Evolutionary conservation across 1,140 invertebrate species (phyloP), one percentile per base, ranked within the genome.

Genomic region (Homarus americanus): DNA sequence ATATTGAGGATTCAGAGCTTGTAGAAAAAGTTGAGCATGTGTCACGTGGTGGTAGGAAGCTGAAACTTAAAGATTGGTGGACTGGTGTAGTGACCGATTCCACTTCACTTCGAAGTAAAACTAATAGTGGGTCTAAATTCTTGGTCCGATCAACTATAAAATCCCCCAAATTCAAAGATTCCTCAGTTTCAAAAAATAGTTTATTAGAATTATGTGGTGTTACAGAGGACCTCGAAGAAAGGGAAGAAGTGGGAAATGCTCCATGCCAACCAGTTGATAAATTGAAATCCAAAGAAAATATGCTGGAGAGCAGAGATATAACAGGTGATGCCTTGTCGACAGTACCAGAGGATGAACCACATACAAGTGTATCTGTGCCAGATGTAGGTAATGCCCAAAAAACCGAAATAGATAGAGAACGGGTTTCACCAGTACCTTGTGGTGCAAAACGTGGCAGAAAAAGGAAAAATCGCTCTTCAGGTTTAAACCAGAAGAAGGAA

Each of bases 11-110:
- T 38, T 17, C 9, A 34, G 41, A 17, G 28, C 72, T 28, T 34
- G 40, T 38, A 20, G 86, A 87, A 66, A 53, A 32, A 10, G 38
- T 90, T 49, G 88, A 90, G 34, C 88, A 78, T 73, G 88, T 90
- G 20, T 90, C 88, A n/a, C 69, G 82, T 2, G 82, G 88, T 32
- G 88, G 88, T 7, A 40, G 88, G 17, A 90, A 90, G 41, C n/a
- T 90, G 32, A 83, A 63, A 28, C 88, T 90, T 5, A 90, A 41
- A 63, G 82, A 83, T 15, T 83, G 82, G 80, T 90, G 80, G 88
- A 83, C 82, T 53, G 82, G 82, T 9, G 80, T 83, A 12, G 88
- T 90, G 17, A 63, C 80, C 41, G 82, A 90, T 38, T 44, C 80
- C 38, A 66, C 73, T 3, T 38, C 53, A 7, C 66, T 69, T 53